Percentiles rank a stretch among this genome's conserved stretches.
These are phyloP conservation scores for Albula goreensis DNA, from an alignment of 2,113 vertebrate species.

Conservation along the genomic window DNA sequence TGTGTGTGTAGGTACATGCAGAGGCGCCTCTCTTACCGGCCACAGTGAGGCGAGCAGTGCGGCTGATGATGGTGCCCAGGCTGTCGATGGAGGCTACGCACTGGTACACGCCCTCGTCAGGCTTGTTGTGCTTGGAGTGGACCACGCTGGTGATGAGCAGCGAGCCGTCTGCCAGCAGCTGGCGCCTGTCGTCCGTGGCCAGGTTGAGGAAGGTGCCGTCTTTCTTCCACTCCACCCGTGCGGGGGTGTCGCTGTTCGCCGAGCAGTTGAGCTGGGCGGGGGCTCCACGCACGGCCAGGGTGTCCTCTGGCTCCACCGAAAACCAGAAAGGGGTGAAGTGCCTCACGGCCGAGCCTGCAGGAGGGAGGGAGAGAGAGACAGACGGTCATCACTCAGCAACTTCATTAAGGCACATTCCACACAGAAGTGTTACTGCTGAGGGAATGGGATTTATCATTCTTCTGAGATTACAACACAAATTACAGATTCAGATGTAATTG, in stretches of 20 bases:
- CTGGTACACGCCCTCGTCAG: constrained; percentile 93
- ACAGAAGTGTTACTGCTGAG: too few relatives aligned
- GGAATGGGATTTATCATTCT: too few relatives aligned
- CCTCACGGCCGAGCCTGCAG: constrained; percentile 62
- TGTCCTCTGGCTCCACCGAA: constrained; percentile 70
- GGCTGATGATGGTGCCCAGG: constrained; percentile 90
- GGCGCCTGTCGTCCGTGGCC: constrained; percentile 76
- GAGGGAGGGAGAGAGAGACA: constrained; percentile 24
- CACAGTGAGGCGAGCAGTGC: constrained; percentile 79
- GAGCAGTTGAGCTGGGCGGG: constrained; percentile 77
- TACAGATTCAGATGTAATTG: too few relatives aligned
- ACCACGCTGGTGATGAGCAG: constrained; percentile 73
- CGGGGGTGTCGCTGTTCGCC: constrained; percentile 64
- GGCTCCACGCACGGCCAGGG: constrained; percentile 65
- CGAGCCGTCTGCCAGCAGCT: constrained; percentile 77
- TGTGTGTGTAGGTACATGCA: background rate
- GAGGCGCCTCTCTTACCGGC: background rate
- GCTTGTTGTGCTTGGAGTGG: constrained; percentile 95
- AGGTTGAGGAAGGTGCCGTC: constrained; percentile 78
- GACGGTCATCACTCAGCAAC: background rate
- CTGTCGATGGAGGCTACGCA: constrained; percentile 92
- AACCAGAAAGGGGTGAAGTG: constrained; percentile 81
- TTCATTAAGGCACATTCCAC: background rate
- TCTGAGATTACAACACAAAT: too few relatives aligned
- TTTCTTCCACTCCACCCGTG: constrained; percentile 80